Conservation (phyloP, 2,888 invertebrate genomes). For the Eupelmus urozonus region DNA sequence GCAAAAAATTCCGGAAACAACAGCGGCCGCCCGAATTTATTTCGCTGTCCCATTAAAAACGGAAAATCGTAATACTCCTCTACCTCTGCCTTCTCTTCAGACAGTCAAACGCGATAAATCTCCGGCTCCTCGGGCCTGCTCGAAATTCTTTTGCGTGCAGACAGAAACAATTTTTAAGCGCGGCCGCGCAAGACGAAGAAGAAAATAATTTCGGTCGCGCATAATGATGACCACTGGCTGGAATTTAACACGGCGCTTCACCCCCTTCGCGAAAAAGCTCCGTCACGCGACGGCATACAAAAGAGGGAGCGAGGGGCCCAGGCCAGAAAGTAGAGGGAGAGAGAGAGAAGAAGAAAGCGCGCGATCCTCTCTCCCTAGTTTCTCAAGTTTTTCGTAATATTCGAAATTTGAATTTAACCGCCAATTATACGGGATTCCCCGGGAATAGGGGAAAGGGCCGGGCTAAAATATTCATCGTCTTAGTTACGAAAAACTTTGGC, state of each 20-base stretch:
- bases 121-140: not conserved
- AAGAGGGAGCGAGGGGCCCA: not conserved
- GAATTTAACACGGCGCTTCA: slow-evolving; percentile 2
- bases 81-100: not conserved
- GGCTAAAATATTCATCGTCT: slow-evolving; percentile 74
- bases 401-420: slow-evolving; percentile 75
- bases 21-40: not conserved
- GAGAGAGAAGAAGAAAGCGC: slow-evolving; percentile 73
- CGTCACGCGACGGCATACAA: slow-evolving; percentile 52
- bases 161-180: slow-evolving; percentile 27
- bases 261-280: not conserved
- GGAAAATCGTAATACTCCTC: not conserved
- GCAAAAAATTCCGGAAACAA: no score
- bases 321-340: slow-evolving; percentile 13
- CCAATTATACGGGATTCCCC: slow-evolving; percentile 66
- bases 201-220: slow-evolving; percentile 53
- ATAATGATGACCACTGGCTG: slow-evolving; percentile 49
- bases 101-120: not conserved
- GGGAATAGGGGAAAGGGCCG: slow-evolving; percentile 62
- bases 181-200: not conserved
- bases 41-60: not conserved
- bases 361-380: slow-evolving; percentile 57
- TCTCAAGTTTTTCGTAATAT: slow-evolving; percentile 68
- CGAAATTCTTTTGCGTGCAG: slow-evolving; percentile 44
- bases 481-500: slow-evolving; percentile 70